Base-by-base conservation (phyloP, 2,888 invertebrate species). In the Cataglyphis rosenhaueri region DNA sequence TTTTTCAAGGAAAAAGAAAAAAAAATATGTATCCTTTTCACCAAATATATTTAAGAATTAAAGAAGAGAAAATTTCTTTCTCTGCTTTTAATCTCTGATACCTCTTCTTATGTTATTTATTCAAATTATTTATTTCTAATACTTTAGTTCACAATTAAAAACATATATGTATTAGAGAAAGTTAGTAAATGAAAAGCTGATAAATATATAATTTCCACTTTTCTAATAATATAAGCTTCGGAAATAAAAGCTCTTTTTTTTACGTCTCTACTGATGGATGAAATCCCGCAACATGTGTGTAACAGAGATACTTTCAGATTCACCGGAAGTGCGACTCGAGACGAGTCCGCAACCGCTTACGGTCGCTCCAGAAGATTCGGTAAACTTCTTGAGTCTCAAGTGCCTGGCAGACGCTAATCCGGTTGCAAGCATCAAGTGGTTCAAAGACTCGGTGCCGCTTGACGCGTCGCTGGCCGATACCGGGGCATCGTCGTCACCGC, bases 381-480 rank as follows among this genome's bases (percentile, higher is more conserved):
- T 94, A 66, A 95, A 95, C 92, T 94, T 95, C 57, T 94, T 96
- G 79, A 94, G 94, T 73, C 92, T 96, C 59, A 93, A 95, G 73
- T 96, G 96, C 89, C 89, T 95, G 64, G 95, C 95, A n/a, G 96
- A 96, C 88, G 95, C 96, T 55, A 96, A 96, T 93, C 96, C 96
- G 2, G 93, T 95, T 41, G 95, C 96, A 21, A 94, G 93, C 52
- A 95, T 96, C 84, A 95, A 95, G 78, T 96, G 96, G 96, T 95
- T 94, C 91, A 94, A 94, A 91, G 93, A 95, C 75, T 92, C 94
- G 15, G 73, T 88, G 62, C 89, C 91, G 44, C 82, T 94, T 85
- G 93, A 9, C 57, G 76, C 59, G 18, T 86, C 87, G 62, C 84
- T 86, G 62, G 89, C 84, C 62, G 87, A 86, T 81, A 70, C 89